Base-by-base conservation (phyloP, 2,888 invertebrate genomes). In the Agrilus biguttatus region DNA sequence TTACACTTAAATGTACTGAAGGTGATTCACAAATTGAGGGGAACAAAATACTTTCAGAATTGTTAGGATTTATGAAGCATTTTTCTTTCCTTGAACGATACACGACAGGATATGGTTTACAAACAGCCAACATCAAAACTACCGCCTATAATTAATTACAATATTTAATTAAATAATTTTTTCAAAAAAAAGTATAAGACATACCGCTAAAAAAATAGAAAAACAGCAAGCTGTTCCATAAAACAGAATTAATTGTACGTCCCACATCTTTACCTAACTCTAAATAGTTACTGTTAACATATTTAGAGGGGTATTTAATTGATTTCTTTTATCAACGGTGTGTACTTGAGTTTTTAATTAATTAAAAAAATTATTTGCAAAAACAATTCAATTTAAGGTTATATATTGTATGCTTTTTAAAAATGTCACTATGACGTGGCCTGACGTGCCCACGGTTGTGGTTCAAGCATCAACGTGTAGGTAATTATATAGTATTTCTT, bases 1-100 rank as follows among this genome's bases (percentile, higher is more conserved):
- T 75, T 5, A 98, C 85, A 65, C 91, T 90, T 42, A 99, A 70
- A 60, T 86, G 75, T 33, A 90, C 57, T 48, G 75, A 73, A 42
- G 80, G 74, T 21, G 71, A 62, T 48, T 91, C 87, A 44, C 74
- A 66, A 40, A 92, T 69, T 39, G 75, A 77, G 8, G 93, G 88
- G 62, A 93, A 92, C 50, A 66, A 65, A 41, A 69, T 53, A 52
- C 67, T 66, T 58, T 67, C 47, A 51, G 69, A 63, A 54, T 70
- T 73, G 43, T 61, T 61, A 1, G 78, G 75, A 68, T 91, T 80
- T 47, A 75, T 61, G 63, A 75, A 93, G 50, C 67, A 75, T 54
- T 81, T 78, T 64, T 95, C 95, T 57, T 81, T 79, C 54, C 83
- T 74, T 57, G 74, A 76, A 38, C 86, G 70, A 49, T 67, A 67